Evolutionary conservation across 1,140 invertebrate genomes (phyloP).

Genomic region (Lineus longissimus): DNA sequence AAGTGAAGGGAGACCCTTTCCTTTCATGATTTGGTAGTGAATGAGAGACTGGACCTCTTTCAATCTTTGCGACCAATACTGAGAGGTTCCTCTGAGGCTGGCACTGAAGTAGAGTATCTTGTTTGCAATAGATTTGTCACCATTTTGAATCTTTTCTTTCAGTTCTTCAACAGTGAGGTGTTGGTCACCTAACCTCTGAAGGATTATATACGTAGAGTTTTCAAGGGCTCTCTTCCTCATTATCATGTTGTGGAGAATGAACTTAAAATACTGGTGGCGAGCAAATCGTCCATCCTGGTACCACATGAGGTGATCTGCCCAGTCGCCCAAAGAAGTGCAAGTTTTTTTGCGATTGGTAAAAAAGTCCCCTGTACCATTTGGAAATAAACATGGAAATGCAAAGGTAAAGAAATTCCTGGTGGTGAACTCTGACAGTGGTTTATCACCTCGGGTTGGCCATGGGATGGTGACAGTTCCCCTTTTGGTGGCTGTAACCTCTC

Average conservation of each 20-base stretch:
- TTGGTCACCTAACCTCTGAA: conserved; percentile 19
- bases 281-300: background rate
- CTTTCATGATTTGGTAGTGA: background rate
- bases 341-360: background rate
- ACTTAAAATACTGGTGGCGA: conserved; percentile 19
- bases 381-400: conserved; percentile 3
- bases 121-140: background rate
- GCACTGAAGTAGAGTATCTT: conserved; percentile 1
- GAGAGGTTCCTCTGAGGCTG: conserved; percentile 10
- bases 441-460: background rate
- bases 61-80: background rate
- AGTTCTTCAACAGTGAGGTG: background rate
- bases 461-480: conserved; percentile 2
- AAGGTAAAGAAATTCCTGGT: background rate
- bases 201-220: background rate
- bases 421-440: background rate
- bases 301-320: conserved; percentile 2
- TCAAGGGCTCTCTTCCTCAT: background rate
- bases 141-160: background rate
- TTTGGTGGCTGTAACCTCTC: background rate
- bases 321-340: background rate
- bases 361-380: background rate
- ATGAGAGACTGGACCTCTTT: background rate
- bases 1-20: conserved; percentile 1
- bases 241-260: conserved; percentile 11